Percentiles rank a stretch among this genome's conserved stretches.
These are phyloP conservation scores for Axea sp. DNA, from an alignment of 2,888 invertebrate species.

Conservation along the genomic window DNA sequence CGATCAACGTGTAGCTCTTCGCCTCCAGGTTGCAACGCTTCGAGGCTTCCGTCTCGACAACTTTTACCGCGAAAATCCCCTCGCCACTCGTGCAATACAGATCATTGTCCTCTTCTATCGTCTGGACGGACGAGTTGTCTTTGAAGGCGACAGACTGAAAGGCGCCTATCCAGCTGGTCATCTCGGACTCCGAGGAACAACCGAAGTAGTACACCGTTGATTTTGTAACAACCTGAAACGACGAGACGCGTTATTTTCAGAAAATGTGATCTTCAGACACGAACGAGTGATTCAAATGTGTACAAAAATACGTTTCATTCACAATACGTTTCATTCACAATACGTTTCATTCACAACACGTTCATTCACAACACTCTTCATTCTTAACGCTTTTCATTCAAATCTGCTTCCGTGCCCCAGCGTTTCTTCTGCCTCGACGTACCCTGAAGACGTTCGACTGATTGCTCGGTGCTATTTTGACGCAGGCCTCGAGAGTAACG, in stretches of 20 bases:
- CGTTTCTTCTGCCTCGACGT: too few relatives aligned
- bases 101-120: conserved; percentile 92
- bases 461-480: conserved; percentile 85
- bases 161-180: conserved; percentile 88
- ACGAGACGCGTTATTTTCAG: too few relatives aligned
- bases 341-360: too few relatives aligned
- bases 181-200: conserved; percentile 85
- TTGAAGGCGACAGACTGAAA: conserved; percentile 91
- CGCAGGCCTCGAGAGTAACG: conserved; percentile 91
- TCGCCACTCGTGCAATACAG: conserved; percentile 92
- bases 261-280: too few relatives aligned
- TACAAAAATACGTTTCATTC: too few relatives aligned
- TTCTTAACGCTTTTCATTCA: too few relatives aligned
- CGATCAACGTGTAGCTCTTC: conserved; percentile 86
- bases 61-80: conserved; percentile 88
- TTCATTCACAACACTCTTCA: too few relatives aligned
- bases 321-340: too few relatives aligned
- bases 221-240: conserved; percentile 85
- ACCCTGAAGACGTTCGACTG: conserved; percentile 80
- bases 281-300: too few relatives aligned
- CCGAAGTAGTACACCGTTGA: conserved; percentile 83
- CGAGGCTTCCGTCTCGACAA: conserved; percentile 89
- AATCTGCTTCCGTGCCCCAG: too few relatives aligned
- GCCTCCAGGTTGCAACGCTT: conserved; percentile 87
- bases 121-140: conserved; percentile 83